Conservation (phyloP, 2,113 vertebrate genomes). For the Chunga burmeisteri region DNA sequence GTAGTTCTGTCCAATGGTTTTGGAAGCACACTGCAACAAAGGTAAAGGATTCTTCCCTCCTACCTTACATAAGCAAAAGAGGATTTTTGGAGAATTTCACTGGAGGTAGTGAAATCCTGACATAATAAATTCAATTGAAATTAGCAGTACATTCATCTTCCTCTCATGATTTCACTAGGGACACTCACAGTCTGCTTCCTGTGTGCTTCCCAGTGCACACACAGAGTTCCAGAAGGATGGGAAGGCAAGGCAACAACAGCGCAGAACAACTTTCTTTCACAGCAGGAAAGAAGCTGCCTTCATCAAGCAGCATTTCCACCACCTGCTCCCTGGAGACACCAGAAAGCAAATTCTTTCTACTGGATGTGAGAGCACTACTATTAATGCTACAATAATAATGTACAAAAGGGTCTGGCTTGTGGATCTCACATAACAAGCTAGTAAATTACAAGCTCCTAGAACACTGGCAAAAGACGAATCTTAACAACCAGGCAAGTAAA, state of each 20-base stretch:
- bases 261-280: not conserved
- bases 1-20: not conserved
- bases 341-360: not conserved
- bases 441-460: not conserved
- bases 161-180: not conserved
- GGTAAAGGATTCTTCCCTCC: not conserved
- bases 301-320: not conserved
- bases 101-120: not conserved
- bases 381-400: not conserved
- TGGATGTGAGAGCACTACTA: not conserved
- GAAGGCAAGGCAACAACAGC: not conserved
- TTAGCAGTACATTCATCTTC: not conserved
- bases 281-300: not conserved
- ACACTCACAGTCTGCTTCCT: not conserved
- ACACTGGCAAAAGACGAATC: not conserved
- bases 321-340: not conserved
- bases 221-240: not conserved
- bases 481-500: rapidly evolving
- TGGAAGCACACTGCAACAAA: not conserved
- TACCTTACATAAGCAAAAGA: not conserved
- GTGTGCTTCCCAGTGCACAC: not conserved
- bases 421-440: not conserved
- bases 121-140: not conserved
- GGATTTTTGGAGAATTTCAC: not conserved
- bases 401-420: not conserved